These are phyloP conservation scores for Lysandra bellargus DNA, from an alignment of 2,888 invertebrate genomes.

Conservation along the genomic window DNA sequence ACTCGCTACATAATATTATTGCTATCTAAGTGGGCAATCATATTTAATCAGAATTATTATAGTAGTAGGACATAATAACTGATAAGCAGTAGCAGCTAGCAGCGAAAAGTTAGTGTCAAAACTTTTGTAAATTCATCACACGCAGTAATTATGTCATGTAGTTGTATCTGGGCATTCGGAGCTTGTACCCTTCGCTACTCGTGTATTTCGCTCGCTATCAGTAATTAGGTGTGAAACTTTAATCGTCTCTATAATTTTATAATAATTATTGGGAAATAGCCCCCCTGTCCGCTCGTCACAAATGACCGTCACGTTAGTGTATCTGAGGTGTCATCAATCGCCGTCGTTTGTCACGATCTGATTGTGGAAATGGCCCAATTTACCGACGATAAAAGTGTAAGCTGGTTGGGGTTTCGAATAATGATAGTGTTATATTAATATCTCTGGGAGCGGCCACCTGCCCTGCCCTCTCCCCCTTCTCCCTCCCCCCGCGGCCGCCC, in stretches of 20 bases:
- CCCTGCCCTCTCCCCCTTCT: neutral
- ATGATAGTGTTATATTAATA: slow-evolving; percentile 21
- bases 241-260: neutral
- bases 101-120: too few species aligned
- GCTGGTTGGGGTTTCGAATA: neutral
- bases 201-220: too few species aligned
- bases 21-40: too few species aligned
- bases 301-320: slow-evolving; percentile 4
- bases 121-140: too few species aligned
- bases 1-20: neutral
- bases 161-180: too few species aligned
- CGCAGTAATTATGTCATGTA: too few species aligned
- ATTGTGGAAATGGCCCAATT: slow-evolving; percentile 17
- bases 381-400: slow-evolving; percentile 9
- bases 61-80: too few species aligned
- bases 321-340: neutral
- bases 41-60: too few species aligned
- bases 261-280: neutral
- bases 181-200: too few species aligned
- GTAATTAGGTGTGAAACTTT: too few species aligned
- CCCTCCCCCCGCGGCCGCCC: neutral
- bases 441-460: slow-evolving; percentile 13
- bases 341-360: slow-evolving; percentile 7
- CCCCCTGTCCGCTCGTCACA: neutral
- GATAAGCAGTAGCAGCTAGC: too few species aligned